Evolutionary conservation across 2,113 vertebrate species (phyloP), one percentile per base, ranked within the genome.

Genomic region (Hystrix brachyura): DNA sequence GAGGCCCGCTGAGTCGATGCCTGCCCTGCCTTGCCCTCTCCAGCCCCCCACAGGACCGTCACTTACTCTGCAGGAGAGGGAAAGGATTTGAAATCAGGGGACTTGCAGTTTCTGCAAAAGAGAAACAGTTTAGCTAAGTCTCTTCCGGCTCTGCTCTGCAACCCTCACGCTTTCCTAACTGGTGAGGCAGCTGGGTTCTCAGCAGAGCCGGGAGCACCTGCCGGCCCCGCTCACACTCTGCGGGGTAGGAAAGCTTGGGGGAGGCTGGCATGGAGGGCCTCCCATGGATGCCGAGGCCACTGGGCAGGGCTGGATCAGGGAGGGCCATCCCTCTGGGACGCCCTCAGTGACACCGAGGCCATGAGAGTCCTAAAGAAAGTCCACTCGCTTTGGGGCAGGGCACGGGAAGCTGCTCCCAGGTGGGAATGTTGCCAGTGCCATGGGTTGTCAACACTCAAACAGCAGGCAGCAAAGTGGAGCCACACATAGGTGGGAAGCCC

Each of bases 11-110:
- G 27, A 43, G 80, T 72, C 87, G 43, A 21, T 87, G 82, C 79
- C 93, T 97, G 62, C 38, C 84, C 95, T 96, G 94, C 71, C 96
- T 94, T 1, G 48, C 91, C 95, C 95, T 87, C 74, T 81, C 94
- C 95, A 97, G 87, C 92, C 95, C 96, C 94, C 96, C 80, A 0
- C 0, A 25, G 94, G 93, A 94, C 74, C 83, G 5, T 21, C 98
- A 99, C 99, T 99, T 99, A 99, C 99, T 99, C 98, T 99, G 99
- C 93, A 99, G 98, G 98, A 99, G 98, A 97, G 99, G 98, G 97
- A 99, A 99, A 91, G 99, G 98, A 87, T 98, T 99, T 98, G 99
- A 99, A 98, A 99, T 99, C 99, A 99, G 98, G 97, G 99, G 99
- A 98, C 99, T 99, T 92, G 99, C 96, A 34, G 99, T 98, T 98